Conservation (phyloP, 2,113 vertebrate genomes). For the Anoplopoma fimbria region DNA sequence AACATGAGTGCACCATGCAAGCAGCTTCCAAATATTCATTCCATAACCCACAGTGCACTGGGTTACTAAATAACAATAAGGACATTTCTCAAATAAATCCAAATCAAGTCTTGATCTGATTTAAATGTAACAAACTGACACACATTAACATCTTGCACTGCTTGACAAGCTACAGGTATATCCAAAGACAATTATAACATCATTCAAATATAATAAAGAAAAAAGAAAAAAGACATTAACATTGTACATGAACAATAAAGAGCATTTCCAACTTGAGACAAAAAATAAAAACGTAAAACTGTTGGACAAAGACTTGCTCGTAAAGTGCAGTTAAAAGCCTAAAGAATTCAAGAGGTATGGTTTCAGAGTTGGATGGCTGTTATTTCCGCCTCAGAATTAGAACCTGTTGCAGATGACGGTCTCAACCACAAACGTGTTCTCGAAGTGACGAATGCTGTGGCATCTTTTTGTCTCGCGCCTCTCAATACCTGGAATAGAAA, state of each 20-base stretch:
- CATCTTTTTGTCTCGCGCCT: constrained; percentile 88
- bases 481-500: constrained; percentile 85
- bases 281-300: constrained; percentile 41
- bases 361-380: constrained; percentile 65
- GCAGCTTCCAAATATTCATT: constrained; percentile 43
- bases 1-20: constrained; percentile 50
- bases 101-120: constrained; percentile 35
- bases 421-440: constrained; percentile 96
- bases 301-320: constrained; percentile 62
- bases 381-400: constrained; percentile 69
- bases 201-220: constrained; percentile 48
- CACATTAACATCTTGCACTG: constrained; percentile 38
- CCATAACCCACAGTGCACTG: constrained; percentile 55
- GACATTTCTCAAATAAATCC: constrained; percentile 28
- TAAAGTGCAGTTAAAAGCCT: constrained; percentile 83
- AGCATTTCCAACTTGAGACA: constrained; percentile 53
- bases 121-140: constrained; percentile 40
- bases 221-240: constrained; percentile 49
- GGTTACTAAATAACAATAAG: constrained; percentile 12
- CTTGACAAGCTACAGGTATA: constrained; percentile 69
- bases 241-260: constrained; percentile 20
- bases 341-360: constrained; percentile 79
- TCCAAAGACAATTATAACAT: constrained; percentile 52
- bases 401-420: constrained; percentile 90
- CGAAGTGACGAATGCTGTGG: constrained; percentile 93